These are phyloP conservation scores for Ciconia stormi DNA, from an alignment of 2,113 vertebrate genomes.

Conservation along the genomic window DNA sequence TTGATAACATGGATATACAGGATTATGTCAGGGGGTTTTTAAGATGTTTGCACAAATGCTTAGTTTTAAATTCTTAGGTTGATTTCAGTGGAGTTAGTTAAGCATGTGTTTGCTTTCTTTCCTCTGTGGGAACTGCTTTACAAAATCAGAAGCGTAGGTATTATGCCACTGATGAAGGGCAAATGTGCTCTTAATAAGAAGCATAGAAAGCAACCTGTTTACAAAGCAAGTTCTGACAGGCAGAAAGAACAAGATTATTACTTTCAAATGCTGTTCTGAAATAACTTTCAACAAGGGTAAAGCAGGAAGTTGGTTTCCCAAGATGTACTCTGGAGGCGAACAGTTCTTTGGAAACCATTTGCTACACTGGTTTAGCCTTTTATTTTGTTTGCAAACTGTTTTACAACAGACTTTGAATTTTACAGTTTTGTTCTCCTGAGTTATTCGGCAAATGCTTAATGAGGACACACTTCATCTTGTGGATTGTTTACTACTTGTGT, in stretches of 20 bases:
- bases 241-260: neutral
- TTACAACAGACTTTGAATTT: neutral
- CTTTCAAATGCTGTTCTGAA: neutral
- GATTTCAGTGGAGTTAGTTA: neutral
- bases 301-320: neutral
- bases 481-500: neutral
- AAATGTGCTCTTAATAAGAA: neutral
- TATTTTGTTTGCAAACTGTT: slow-evolving; percentile 10
- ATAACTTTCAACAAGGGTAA: neutral
- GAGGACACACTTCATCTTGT: neutral
- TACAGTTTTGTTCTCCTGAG: neutral
- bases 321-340: neutral
- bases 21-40: neutral
- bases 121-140: neutral
- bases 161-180: neutral
- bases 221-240: neutral
- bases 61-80: neutral
- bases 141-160: neutral
- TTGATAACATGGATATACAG: neutral
- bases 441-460: neutral
- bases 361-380: neutral
- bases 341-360: neutral
- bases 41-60: neutral
- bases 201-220: neutral
- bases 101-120: neutral